Percentiles rank a stretch among this genome's conserved stretches.
Evolutionary conservation across 2,797 vertebrate genomes (phyloP).

Genomic region (Rhabdomys pumilio): DNA sequence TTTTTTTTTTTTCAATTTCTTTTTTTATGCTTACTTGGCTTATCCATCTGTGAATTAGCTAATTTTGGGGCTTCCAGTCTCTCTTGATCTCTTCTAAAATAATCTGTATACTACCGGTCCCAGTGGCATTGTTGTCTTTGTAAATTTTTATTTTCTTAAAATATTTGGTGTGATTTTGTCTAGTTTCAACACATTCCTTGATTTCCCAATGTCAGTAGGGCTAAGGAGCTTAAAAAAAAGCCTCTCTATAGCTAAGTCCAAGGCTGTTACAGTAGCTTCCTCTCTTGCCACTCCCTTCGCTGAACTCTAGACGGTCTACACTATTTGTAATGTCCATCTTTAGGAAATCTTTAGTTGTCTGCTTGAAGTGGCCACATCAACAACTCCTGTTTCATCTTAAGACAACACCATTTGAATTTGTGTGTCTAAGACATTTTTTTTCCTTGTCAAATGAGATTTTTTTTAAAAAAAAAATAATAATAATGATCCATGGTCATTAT

Average conservation of each 20-base stretch:
- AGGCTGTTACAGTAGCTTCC: not conserved
- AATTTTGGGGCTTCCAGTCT: not conserved
- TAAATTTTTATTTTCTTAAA: slow-evolving; percentile 62
- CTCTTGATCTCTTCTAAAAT: not conserved
- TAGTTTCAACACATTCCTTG: slow-evolving; percentile 27
- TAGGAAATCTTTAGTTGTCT: not conserved
- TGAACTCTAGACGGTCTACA: not conserved
- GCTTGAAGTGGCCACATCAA: not conserved
- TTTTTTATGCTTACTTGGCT: slow-evolving; percentile 25
- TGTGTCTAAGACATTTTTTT: slow-evolving; percentile 35
- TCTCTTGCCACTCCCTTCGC: not conserved
- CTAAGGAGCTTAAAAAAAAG: not conserved
- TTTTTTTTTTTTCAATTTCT: not conserved
- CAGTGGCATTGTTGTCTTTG: slow-evolving; percentile 22
- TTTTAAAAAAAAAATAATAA: not conserved
- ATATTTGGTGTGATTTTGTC: not conserved
- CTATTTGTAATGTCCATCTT: not conserved
- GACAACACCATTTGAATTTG: slow-evolving; percentile 22
- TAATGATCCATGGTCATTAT: not conserved
- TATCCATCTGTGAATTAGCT: slow-evolving; percentile 43
- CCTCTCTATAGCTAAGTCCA: not conserved
- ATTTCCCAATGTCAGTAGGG: not conserved
- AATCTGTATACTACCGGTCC: not conserved
- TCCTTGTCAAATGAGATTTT: not conserved
- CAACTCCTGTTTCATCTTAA: slow-evolving; percentile 51